Percentiles rank a stretch among this genome's conserved stretches.
Evolutionary conservation across 2,797 vertebrate genomes (phyloP).

Genomic region (Echeneis naucrates): DNA sequence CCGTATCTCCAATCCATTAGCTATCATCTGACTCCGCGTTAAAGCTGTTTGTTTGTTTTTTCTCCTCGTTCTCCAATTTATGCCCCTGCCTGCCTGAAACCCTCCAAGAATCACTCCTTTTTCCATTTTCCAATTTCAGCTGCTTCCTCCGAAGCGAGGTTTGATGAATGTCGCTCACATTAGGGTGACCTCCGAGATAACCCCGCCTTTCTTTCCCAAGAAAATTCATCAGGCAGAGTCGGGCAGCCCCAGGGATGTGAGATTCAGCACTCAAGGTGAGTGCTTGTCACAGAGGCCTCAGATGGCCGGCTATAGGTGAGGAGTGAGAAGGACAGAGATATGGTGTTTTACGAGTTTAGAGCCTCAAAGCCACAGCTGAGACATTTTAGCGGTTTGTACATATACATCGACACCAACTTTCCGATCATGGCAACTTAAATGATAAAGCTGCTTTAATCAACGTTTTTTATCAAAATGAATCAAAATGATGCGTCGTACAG

Average conservation of each 20-base stretch:
- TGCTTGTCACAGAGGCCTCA: constrained; percentile 85
- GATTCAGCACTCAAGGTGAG: constrained; percentile 86
- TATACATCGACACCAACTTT: not conserved
- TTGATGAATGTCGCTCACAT: constrained; percentile 86
- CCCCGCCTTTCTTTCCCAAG: constrained; percentile 79
- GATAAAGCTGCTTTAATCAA: not conserved
- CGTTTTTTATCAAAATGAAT: not conserved
- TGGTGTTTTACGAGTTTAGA: constrained; percentile 50
- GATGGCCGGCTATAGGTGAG: constrained; percentile 72
- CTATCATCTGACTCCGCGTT: constrained; percentile 63
- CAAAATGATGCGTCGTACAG: not conserved
- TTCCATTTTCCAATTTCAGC: constrained; percentile 82
- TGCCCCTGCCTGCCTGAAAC: constrained; percentile 58
- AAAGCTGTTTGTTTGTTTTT: constrained; percentile 74
- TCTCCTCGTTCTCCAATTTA: constrained; percentile 42
- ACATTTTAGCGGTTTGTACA: not conserved
- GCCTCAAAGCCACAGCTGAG: constrained; percentile 6
- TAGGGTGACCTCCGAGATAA: constrained; percentile 84
- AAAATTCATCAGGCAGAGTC: constrained; percentile 85
- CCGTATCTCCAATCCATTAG: constrained; percentile 73
- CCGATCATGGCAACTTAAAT: not conserved
- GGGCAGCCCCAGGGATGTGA: constrained; percentile 77
- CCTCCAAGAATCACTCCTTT: constrained; percentile 74
- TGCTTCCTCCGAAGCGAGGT: constrained; percentile 78
- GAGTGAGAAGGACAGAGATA: constrained; percentile 60